Conservation (phyloP, 2,113 vertebrate genomes). For the Elephantulus edwardii region DNA sequence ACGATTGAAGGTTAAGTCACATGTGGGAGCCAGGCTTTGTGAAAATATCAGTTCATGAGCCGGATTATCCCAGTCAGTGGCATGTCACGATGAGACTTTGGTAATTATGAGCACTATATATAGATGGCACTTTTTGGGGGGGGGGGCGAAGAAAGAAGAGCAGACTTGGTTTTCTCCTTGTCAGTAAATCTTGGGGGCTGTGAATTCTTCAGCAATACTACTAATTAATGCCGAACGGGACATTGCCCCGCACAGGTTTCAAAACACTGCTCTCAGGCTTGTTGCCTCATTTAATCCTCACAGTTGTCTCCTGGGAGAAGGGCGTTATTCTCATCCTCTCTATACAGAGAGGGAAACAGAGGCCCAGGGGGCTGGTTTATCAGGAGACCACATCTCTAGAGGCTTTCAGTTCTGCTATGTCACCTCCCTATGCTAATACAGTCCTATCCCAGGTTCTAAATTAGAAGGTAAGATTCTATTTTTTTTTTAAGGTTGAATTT, state of each 20-base stretch:
- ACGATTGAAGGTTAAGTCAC: background rate
- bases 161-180: background rate
- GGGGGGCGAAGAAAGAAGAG: background rate
- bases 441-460: conserved; percentile 48
- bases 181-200: conserved; percentile 49
- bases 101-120: conserved; percentile 49
- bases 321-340: background rate
- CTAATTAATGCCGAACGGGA: conserved; percentile 52
- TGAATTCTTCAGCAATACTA: conserved; percentile 47
- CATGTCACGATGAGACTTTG: background rate
- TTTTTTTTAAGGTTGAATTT: conserved; percentile 63
- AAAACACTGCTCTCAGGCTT: conserved; percentile 30
- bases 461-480: conserved; percentile 51
- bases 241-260: conserved; percentile 42
- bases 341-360: background rate
- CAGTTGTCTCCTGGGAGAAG: background rate
- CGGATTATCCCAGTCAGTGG: conserved; percentile 18
- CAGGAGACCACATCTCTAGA: background rate
- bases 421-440: conserved; percentile 47
- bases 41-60: background rate
- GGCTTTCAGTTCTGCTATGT: background rate
- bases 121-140: background rate
- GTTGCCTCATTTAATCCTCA: conserved; percentile 46
- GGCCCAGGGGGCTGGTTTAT: background rate
- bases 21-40: background rate